Percentiles rank a stretch among this genome's conserved stretches.
Conservation (phyloP, 2,888 invertebrate genomes). For the Beris morrisii region DNA sequence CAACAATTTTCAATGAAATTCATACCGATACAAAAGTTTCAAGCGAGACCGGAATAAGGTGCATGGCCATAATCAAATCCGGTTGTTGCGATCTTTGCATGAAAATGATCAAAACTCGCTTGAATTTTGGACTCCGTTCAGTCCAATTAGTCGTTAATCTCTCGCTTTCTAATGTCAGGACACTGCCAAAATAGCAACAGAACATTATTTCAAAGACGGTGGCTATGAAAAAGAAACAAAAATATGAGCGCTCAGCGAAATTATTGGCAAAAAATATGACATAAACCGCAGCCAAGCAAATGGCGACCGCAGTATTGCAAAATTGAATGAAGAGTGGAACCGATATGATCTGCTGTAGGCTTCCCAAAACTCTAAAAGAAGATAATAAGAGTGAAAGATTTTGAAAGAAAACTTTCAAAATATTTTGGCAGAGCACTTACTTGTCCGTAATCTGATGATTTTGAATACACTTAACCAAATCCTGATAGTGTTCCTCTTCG, state of each 20-base stretch:
- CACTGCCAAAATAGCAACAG: slow-evolving; percentile 61
- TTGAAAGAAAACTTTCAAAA: no score
- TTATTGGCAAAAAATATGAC: slow-evolving; percentile 54
- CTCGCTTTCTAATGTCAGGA: slow-evolving; percentile 59
- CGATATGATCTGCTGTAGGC: slow-evolving; percentile 59
- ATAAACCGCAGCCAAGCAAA: slow-evolving; percentile 56
- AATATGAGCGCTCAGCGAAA: background rate
- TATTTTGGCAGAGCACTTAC: slow-evolving; percentile 28
- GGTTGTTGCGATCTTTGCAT: slow-evolving; percentile 60
- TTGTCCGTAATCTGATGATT: slow-evolving; percentile 46
- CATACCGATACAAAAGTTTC: slow-evolving; percentile 60
- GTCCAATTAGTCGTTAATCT: slow-evolving; percentile 60
- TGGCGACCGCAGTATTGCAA: slow-evolving; percentile 55
- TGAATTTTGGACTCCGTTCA: slow-evolving; percentile 57
- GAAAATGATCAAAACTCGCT: slow-evolving; percentile 56
- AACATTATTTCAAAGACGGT: slow-evolving; percentile 60
- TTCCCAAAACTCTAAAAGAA: slow-evolving; percentile 55
- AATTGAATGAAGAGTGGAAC: slow-evolving; percentile 61
- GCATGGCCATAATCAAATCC: slow-evolving; percentile 60
- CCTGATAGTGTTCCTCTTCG: slow-evolving; percentile 37
- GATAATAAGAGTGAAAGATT: background rate
- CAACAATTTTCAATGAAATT: background rate
- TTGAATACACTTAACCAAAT: slow-evolving; percentile 45
- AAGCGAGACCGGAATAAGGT: slow-evolving; percentile 59
- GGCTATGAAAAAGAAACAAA: slow-evolving; percentile 49